Percentiles rank a stretch among this genome's conserved stretches.
Conservation (phyloP, 2,888 invertebrate genomes). For the Epinotia nisella region DNA sequence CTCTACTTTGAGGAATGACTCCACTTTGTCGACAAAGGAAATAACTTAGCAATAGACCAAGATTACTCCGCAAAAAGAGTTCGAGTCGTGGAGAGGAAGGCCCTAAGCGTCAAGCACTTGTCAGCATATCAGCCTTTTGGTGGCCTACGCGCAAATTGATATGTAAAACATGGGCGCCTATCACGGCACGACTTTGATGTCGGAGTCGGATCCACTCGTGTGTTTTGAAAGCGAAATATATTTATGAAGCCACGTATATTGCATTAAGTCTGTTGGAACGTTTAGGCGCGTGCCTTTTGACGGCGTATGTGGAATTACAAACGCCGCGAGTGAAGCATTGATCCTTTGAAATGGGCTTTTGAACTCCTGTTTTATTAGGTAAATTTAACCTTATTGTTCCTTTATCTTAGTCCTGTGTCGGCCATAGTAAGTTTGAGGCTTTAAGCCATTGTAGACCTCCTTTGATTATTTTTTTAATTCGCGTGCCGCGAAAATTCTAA, state of each 20-base stretch:
- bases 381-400: background rate
- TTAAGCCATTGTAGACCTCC: constrained; percentile 1
- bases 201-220: constrained; percentile 36
- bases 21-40: constrained; percentile 39
- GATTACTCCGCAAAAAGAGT: constrained; percentile 32
- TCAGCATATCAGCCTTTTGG: constrained; percentile 4
- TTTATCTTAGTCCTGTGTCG: background rate
- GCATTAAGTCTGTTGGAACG: constrained; percentile 35
- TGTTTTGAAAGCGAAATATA: constrained; percentile 37
- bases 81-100: background rate
- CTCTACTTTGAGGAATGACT: constrained; percentile 28
- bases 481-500: background rate
- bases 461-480: constrained; percentile 17
- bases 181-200: constrained; percentile 41
- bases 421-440: background rate
- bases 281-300: constrained; percentile 35
- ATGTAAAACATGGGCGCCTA: constrained; percentile 40
- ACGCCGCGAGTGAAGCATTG: background rate
- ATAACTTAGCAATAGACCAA: constrained; percentile 37
- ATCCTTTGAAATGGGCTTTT: background rate
- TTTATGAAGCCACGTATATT: constrained; percentile 42
- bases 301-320: constrained; percentile 16
- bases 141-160: constrained; percentile 31
- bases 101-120: background rate
- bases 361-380: background rate